Base-by-base conservation (phyloP, 1,140 invertebrate genomes). In the Drosophila azteca region DNA sequence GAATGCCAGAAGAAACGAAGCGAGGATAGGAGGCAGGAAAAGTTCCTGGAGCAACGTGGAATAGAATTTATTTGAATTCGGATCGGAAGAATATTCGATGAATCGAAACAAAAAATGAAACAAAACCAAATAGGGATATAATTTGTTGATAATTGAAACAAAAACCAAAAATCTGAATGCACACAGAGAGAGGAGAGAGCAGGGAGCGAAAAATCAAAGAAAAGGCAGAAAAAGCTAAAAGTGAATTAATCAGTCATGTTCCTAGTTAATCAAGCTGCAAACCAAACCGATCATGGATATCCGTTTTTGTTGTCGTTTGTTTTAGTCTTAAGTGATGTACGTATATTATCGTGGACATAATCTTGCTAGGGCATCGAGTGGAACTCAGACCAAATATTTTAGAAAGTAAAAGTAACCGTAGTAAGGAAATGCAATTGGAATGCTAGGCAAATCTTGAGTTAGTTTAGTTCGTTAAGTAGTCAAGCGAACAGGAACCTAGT, bases 341-440 rank as follows among this genome's bases (percentile, higher is more conserved):
- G 48, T 9, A 22, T 39, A 8, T 35, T 51, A 20, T 46, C 49
- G 22, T 63, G 59, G 44, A 45, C 46, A 22, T 55, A 62, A 49
- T 52, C 48, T 59, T 74, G 59, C 58, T 69, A 39, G 35, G 35
- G 35, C 35, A 39, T 54, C 57, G 44, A 45, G 53, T 43, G 79
- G 49, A 78, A 82, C 70, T 63, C 79, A 82, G 75, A 73, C 79
- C 79, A 83, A 83, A 83, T 76, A 83, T 83, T 79, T 39, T 39
- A 39, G 35, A 13, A 39, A 11, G 3, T 39, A 79, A 75, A 39
- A 17, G n/a, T 35, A 75, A 78, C 39, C 13, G n/a, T 20, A 69
- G 43, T 46, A 9, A 31, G 43, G 5, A 57, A 45, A 3, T 29
- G 31, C 49, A 39, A 39, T 39, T 11, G 35, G 35, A 39, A 39